Base-by-base conservation (phyloP, 2,888 invertebrate species). In the Crocallis elinguaria region DNA sequence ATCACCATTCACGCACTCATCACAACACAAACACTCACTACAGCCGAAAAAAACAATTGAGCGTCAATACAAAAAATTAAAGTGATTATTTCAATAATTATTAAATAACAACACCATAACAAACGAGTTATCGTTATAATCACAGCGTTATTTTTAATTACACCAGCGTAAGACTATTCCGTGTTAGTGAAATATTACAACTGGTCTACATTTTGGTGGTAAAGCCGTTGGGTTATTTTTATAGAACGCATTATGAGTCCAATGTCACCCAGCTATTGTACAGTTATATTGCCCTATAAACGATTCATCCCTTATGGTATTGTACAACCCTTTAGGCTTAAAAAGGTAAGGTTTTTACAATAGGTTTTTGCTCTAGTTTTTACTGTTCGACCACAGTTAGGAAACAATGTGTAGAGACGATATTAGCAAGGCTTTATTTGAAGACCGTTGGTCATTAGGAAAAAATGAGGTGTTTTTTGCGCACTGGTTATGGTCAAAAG, bases 291-390 rank as follows among this genome's bases (percentile, higher is more conserved):
- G 64, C 79, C 76, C 85, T 79, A 84, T 88, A 85, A 88, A 81
- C 71, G 80, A 74, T 73, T 73, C 67, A 75, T 75, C 75, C 74
- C 74, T 69, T 66, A 71, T 57, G 71, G 67, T 69, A 77, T 77
- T 79, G 77, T 81, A 68, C 74, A 86, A 86, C 86, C 88, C 88
- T 86, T 88, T 83, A 57, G 57, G 36, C 63, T 66, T 71, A 73
- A 75, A 75, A 82, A 77, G 68, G 66, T 66, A 62, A 64, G 62
- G 67, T 68, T 76, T 77, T 82, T 76, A 76, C 75, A 73, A 67
- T 62, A 65, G 25, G 69, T 86, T 89, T 88, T 88, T 89, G 86
- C 88, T 86, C 84, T 65, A 86, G 62, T 89, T 90, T 66, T 88
- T 59, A 44, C 37, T 37, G 4, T 12, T 32, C 25, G 64, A 88